Base-by-base conservation (phyloP, 1,140 invertebrate genomes). In the Platyura marginata region DNA sequence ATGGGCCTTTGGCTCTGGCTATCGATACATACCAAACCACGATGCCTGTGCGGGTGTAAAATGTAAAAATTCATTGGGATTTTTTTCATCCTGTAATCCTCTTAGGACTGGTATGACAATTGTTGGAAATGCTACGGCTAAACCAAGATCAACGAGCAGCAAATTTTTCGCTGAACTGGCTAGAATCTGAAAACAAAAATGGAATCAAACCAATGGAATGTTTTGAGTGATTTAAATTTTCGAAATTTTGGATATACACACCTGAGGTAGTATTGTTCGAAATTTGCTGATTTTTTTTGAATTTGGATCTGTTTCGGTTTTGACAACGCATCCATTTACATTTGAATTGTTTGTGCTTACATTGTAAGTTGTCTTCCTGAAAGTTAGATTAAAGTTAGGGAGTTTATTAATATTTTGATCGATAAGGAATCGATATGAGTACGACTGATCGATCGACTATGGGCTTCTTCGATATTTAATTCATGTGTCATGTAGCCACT, bases 101-200 rank as follows among this genome's bases (percentile, higher is more conserved):
- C 70, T 61, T 2, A 82, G 56, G 3, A 67, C 68, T 0, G 79
- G 77, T 22, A 81, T 70, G 0, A 78, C 65, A 29, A 81, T 77
- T 1, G 79, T 80, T 13, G 75, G 65, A 52, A 79, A 79, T 15
- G 76, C 77, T 20, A 80, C 54, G 3, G 63, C 57, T 58, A 67
- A 63, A 2, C 65, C 67, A 18, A 68, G 45, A 44, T 66, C 63
- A 38, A 68, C 46, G 4, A 68, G 49, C 0, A 68, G 52, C 2
- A 69, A 46, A 45, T 65, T 65, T 33, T 64, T 62, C 6, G 63
- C 61, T 49, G 57, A 57, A 43, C 54, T 61, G 44, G 65, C 63
- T 51, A 65, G 45, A 1, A 66, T 47, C 63, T 69, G 50, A 9
- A 57, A 21, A 40, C 13, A 13, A 6, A 29, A 29, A 6, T 13